Base-by-base conservation (phyloP, 2,888 invertebrate species). In the Perizoma affinitatum region DNA sequence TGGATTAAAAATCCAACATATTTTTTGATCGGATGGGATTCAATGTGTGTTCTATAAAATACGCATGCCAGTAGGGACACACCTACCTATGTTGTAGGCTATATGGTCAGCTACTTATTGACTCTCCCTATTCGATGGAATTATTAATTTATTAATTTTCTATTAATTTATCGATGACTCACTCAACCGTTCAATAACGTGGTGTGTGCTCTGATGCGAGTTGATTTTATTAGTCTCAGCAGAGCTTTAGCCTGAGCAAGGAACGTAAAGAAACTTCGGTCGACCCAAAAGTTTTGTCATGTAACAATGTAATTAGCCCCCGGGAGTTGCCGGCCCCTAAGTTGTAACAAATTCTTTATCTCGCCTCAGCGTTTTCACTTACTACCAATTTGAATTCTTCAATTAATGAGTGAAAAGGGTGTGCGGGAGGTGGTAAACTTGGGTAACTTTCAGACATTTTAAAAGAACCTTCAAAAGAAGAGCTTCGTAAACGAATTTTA, bases 231-330 rank as follows among this genome's bases (percentile, higher is more conserved):
- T 82, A 80, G 81, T 82, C 81, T 83, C 81, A 75, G 77, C 78
- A 79, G 82, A 82, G 80, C 78, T 76, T 75, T 75, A 78, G 79
- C 73, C 68, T 70, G 72, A 80, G 81, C 75, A 84, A 84, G 83
- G 84, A 87, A 84, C 84, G 84, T 80, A 83, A 88, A 87, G 85
- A 87, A 90, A 88, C 83, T 88, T 85, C 69, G 71, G 74, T 76
- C 82, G 83, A 86, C 87, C 87, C 88, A 83, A 89, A 89, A 89
- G 82, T 90, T 89, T 88, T 84, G 86, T 86, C 86, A 86, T 86
- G 87, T 87, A 84, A 88, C 90, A 88, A 88, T 84, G 89, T 90
- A 89, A 90, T 89, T 90, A 90, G 87, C 87, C 85, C 83, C 78
- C 72, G 80, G 85, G 87, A 84, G 82, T 79, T 78, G 76, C 76